These are phyloP conservation scores for Drosophila insularis DNA, from an alignment of 1,140 invertebrate genomes.

Conservation along the genomic window DNA sequence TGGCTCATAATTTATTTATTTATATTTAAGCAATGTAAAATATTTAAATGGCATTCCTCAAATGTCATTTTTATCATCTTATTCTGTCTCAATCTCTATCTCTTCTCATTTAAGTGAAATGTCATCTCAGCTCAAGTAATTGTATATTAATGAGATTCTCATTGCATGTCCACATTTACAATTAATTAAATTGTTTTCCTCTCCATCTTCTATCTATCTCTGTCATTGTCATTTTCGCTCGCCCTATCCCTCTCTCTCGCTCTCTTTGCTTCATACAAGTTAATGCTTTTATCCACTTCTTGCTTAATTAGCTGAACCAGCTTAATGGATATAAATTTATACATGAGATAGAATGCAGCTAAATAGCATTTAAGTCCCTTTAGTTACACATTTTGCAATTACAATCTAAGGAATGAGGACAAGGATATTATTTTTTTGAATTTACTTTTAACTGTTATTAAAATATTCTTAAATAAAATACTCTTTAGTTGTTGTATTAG, in stretches of 20 bases:
- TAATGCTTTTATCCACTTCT: slow-evolving; percentile 19
- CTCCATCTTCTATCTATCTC: neutral
- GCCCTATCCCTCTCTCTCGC: neutral
- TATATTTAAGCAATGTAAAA: neutral
- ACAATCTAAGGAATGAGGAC: too few species aligned
- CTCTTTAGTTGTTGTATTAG: too few species aligned
- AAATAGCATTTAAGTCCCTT: neutral
- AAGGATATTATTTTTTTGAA: too few species aligned
- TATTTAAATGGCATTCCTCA: neutral
- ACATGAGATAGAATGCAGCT: slow-evolving; percentile 15
- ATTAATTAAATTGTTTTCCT: slow-evolving; percentile 29
- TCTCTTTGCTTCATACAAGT: neutral
- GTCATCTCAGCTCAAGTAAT: slow-evolving; percentile 8
- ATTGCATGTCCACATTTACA: slow-evolving; percentile 9
- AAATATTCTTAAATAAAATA: too few species aligned
- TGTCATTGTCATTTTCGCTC: neutral
- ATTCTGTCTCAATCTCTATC: neutral
- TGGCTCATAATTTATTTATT: neutral
- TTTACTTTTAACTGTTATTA: too few species aligned
- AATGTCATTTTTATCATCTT: neutral
- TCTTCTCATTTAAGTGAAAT: neutral
- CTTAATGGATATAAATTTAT: slow-evolving; percentile 26
- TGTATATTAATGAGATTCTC: slow-evolving; percentile 22
- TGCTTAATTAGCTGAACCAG: slow-evolving; percentile 22
- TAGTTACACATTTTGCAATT: neutral